Evolutionary conservation across 1,140 invertebrate species (phyloP).

Genomic region (Dinothrombium tinctorium): DNA sequence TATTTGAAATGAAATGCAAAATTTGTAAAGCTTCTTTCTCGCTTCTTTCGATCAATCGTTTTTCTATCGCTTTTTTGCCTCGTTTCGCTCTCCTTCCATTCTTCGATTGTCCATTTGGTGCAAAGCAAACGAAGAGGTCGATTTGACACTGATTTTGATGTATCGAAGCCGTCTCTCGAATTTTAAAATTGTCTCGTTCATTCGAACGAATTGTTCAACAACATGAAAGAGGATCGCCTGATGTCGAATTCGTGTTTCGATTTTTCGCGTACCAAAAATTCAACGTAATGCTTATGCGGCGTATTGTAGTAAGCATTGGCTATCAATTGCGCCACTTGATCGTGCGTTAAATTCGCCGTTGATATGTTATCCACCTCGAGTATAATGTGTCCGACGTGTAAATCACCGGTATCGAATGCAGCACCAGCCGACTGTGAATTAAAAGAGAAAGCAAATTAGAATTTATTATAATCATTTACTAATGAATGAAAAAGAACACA

Average conservation of each 20-base stretch:
- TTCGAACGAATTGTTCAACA: slow-evolving; percentile 11
- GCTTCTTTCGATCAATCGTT: neutral
- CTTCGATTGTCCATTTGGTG: neutral
- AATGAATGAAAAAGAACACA: slow-evolving; percentile 1
- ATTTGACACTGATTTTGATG: too few species aligned
- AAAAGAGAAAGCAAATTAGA: neutral
- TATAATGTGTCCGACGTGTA: slow-evolving; percentile 79
- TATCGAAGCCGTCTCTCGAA: too few species aligned
- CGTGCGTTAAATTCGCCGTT: slow-evolving; percentile 42
- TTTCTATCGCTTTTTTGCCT: neutral
- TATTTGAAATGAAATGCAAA: neutral
- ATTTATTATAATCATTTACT: neutral
- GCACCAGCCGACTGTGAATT: slow-evolving; percentile 62
- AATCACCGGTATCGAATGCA: slow-evolving; percentile 63
- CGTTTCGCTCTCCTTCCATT: neutral
- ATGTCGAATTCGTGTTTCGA: slow-evolving; percentile 12
- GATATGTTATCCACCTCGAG: slow-evolving; percentile 69
- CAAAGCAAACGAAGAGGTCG: too few species aligned
- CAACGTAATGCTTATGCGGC: slow-evolving; percentile 55
- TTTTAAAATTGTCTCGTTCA: neutral
- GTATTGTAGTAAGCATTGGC: slow-evolving; percentile 58
- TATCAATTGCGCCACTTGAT: slow-evolving; percentile 63
- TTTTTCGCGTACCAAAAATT: slow-evolving; percentile 53
- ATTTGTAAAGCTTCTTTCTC: neutral
- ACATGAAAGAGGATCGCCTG: slow-evolving; percentile 15